Conservation (phyloP, 2,888 invertebrate species). For the Heliconius cydno region DNA sequence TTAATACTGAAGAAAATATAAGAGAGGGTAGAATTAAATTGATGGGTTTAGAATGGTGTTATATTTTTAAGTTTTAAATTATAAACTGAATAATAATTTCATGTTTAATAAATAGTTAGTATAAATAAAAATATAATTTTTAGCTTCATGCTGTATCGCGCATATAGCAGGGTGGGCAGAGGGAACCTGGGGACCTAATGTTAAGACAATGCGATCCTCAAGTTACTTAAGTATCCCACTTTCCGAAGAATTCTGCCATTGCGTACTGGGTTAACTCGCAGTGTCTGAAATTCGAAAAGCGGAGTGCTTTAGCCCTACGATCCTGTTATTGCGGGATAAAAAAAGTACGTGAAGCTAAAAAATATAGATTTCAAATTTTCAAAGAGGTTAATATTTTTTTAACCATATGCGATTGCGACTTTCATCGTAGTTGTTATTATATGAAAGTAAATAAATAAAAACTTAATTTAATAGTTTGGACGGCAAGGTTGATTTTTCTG, state of each 20-base stretch:
- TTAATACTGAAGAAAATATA: conserved; percentile 3
- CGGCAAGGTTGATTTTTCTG: background rate
- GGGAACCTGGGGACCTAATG: too few relatives aligned
- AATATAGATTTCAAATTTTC: background rate
- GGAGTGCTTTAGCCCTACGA: background rate
- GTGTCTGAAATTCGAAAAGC: background rate
- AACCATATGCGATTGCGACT: background rate
- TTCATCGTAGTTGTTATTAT: background rate
- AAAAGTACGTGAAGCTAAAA: background rate
- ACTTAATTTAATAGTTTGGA: background rate
- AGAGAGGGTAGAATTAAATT: background rate
- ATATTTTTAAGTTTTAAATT: background rate
- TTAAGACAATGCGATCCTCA: too few relatives aligned
- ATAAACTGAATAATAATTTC: background rate
- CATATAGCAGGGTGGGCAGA: too few relatives aligned
- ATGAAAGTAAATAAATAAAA: background rate
- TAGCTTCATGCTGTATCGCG: too few relatives aligned
- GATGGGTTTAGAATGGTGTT: background rate
- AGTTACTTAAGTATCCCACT: too few relatives aligned
- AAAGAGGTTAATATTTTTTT: background rate
- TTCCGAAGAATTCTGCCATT: too few relatives aligned
- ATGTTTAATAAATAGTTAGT: too few relatives aligned
- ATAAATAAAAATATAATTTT: too few relatives aligned
- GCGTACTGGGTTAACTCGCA: background rate
- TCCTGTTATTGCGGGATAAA: too few relatives aligned